A percentile compares a stretch with the other conserved stretches of the same genome.
Evolutionary conservation across 1,140 invertebrate genomes (phyloP).

Genomic region (Drosophila tani): DNA sequence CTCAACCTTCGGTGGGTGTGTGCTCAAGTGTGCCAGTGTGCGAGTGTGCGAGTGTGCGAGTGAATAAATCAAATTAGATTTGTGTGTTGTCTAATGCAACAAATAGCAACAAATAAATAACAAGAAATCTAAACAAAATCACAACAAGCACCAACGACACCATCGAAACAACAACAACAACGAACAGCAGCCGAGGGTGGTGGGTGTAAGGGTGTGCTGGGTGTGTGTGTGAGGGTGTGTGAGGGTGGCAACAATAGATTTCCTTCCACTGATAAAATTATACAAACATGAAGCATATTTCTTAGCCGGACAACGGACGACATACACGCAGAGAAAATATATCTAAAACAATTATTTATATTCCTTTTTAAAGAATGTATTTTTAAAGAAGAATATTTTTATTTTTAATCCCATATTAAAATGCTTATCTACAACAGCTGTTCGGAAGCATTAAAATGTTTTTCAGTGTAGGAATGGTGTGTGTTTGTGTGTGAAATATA

Average conservation of each 20-base stretch:
- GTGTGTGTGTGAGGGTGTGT: not conserved
- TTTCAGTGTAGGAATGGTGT: conserved; percentile 1
- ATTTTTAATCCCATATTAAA: too few relatives aligned
- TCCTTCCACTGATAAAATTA: conserved; percentile 62
- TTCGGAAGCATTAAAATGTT: too few relatives aligned
- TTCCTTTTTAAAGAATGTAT: too few relatives aligned
- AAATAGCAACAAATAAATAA: conserved; percentile 77
- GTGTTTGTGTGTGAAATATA: not conserved
- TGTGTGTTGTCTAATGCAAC: conserved; percentile 75
- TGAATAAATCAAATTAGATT: conserved; percentile 81
- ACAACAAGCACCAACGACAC: conserved; percentile 57
- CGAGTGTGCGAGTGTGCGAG: conserved; percentile 6
- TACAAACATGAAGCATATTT: conserved; percentile 66
- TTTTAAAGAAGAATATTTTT: not conserved
- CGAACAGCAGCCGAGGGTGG: conserved; percentile 15
- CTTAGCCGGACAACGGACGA: conserved; percentile 68
- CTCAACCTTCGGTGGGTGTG: not conserved
- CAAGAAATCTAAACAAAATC: conserved; percentile 77
- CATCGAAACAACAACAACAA: conserved; percentile 37
- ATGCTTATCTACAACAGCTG: too few relatives aligned
- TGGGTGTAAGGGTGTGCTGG: not conserved
- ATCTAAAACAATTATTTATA: too few relatives aligned
- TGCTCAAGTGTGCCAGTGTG: not conserved
- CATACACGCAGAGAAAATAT: conserved; percentile 7
- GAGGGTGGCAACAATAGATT: conserved; percentile 50